Evolutionary conservation across 2,797 vertebrate species (phyloP).

Genomic region (Pitangus sulphuratus): DNA sequence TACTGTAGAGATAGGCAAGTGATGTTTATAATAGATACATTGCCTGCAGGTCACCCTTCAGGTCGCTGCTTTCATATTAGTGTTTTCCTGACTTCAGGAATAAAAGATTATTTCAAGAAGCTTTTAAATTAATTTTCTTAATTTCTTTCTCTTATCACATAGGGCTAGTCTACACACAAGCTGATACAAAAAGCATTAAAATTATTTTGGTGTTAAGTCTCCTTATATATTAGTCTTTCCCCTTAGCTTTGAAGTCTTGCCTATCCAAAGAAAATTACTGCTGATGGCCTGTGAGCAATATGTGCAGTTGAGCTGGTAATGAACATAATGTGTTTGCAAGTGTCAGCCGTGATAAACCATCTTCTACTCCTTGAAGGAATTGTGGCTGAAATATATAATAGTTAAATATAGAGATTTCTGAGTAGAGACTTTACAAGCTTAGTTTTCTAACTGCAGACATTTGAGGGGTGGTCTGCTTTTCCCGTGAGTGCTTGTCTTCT

Average conservation of each 20-base stretch:
- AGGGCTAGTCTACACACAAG: not conserved
- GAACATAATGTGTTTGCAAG: not conserved
- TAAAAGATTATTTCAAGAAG: not conserved
- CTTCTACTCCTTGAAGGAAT: not conserved
- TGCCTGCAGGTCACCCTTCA: not conserved
- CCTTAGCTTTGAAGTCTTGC: slow-evolving; percentile 20
- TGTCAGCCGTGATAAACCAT: not conserved
- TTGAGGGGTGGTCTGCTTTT: not conserved
- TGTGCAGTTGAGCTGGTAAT: not conserved
- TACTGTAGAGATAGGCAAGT: not conserved
- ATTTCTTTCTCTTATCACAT: not conserved
- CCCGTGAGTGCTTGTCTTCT: not conserved
- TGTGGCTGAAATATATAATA: not conserved
- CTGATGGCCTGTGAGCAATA: not conserved
- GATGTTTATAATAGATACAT: not conserved
- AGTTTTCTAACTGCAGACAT: not conserved
- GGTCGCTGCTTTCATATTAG: not conserved
- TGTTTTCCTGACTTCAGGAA: not conserved
- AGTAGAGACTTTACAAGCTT: not conserved
- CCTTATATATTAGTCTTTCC: not conserved
- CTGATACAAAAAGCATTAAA: not conserved
- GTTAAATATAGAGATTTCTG: not conserved
- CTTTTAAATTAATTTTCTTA: not conserved
- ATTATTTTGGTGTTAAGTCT: slow-evolving; percentile 21
- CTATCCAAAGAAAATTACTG: not conserved